Evolutionary conservation across 1,140 invertebrate genomes (phyloP), one percentile per base, ranked within the genome.

Genomic region (Diplogasteroides magnus): DNA sequence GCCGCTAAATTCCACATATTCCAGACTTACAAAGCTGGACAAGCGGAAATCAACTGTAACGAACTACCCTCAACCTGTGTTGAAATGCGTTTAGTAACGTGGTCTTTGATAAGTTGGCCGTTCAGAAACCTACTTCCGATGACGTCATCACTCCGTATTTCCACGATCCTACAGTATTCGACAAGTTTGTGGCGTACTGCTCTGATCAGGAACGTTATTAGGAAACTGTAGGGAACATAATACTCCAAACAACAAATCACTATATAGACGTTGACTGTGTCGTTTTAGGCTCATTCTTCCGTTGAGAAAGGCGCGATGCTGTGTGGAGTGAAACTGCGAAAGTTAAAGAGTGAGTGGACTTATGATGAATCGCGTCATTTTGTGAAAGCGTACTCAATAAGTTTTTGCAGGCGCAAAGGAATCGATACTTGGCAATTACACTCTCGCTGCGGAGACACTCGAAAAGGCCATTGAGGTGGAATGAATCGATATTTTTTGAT

Each of bases 201-300:
- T 94, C 92, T 28, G 87, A 88, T 78, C 91, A 95, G 82, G 86
- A 59, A 23, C 29, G 19, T 19, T 19, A 2, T 13, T 77, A 48
- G n/a, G 14, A 56, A 56, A n/a, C 73, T 56, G 71, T 65, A 23
- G 31, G 15, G 27, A n/a, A n/a, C n/a, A n/a, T n/a, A n/a, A n/a
- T n/a, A n/a, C n/a, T n/a, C n/a, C n/a, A n/a, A n/a, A n/a, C n/a
- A 37, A 32, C 72, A 65, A 37, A 77, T 88, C 90, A 93, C 0
- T 94, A 97, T 84, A 94, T 91, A 23, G 95, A 92, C 0, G 93
- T 97, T 0, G 93, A 97, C 84, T 87, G 93, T 15, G 93, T 93
- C 27, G 91, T 91, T 2, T 87, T 97, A 77, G 88, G 90, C 93
- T 0, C 94, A 97, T 84, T 95, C 91, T 23, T 95, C 92, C 0